Evolutionary conservation across 2,888 invertebrate genomes (phyloP), one percentile per base, ranked within the genome.

Genomic region (Antheraea yamamai): DNA sequence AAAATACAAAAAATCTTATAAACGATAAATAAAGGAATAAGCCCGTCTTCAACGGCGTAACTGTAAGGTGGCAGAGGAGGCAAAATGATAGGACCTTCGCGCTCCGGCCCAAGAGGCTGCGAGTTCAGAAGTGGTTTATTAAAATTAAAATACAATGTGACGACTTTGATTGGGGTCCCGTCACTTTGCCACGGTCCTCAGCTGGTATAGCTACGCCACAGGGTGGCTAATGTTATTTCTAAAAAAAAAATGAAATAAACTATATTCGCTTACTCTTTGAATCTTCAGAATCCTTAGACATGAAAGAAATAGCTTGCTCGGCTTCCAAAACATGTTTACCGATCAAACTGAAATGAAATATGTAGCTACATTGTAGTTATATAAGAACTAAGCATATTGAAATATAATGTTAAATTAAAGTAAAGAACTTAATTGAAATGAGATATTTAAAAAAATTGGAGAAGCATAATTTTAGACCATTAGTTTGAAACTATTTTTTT

Each of bases 301-400:
- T 84, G 18, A 79, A 79, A 52, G 87, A 79, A 87, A 83, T 88
- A 78, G 85, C 91, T 88, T 93, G 91, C 78, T 94, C 93, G 4
- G 88, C 88, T 82, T 93, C 94, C 76, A 95, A 87, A 16, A 97
- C 95, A 81, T 96, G 95, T 83, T 96, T 96, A n/a, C 95, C 95
- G 75, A 96, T 92, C 75, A 96, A 92, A 78, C 96, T 96, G 87
- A 71, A 91, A 89, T 73, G 73, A 64, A 77, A 78, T 26, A 66
- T 30, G 16, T 30, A 30, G 18, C 16, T 16, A 4, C 2, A 16
- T 14, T 30, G 16, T 30, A 30, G 18, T 30, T 16, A 4, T 10
- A 16, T 14, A 30, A 66, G 3, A 26, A 16, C 14, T 47, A 47
- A 12, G 12, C 12, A 47, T 47, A 1, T 47, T 47, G 47, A 47